phyloP scores from a whole-genome alignment of 2,888 invertebrate genomes.

The Chrysolina oricalcia region DNA sequence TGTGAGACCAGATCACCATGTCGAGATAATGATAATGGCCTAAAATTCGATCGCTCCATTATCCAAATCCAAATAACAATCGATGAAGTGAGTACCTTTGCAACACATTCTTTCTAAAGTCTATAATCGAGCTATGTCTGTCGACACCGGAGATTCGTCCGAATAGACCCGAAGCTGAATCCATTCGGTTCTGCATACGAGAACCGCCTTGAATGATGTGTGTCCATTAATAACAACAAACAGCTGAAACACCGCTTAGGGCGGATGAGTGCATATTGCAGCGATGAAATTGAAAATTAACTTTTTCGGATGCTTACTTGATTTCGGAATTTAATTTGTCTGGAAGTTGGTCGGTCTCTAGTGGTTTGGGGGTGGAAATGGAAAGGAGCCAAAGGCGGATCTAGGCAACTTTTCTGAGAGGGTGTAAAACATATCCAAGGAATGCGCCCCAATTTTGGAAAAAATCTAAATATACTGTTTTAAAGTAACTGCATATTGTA shows the following conservation, averaged over 20 bases:
- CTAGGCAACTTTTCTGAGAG: no score
- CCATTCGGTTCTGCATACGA: constrained; percentile 19
- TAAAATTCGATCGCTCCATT: not conserved
- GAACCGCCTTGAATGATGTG: not conserved
- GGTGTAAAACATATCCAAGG: no score
- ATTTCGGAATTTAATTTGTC: not conserved
- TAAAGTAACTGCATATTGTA: no score
- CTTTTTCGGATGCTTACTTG: not conserved
- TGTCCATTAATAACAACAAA: not conserved
- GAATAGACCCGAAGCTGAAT: not conserved
- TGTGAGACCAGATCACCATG: no score
- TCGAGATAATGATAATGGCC: not conserved
- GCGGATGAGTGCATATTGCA: not conserved
- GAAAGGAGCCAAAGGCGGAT: no score
- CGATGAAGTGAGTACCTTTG: no score
- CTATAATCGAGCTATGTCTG: not conserved
- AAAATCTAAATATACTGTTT: no score
- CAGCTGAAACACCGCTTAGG: constrained; percentile 4
- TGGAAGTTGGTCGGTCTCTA: not conserved
- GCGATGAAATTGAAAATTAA: constrained; percentile 2
- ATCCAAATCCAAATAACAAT: not conserved
- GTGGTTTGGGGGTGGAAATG: not conserved
- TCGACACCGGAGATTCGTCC: not conserved
- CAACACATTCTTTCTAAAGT: not conserved
- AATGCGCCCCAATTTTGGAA: no score